Evolutionary conservation across 2,888 invertebrate species (phyloP).

Genomic region (Stenichneumon culpator): DNA sequence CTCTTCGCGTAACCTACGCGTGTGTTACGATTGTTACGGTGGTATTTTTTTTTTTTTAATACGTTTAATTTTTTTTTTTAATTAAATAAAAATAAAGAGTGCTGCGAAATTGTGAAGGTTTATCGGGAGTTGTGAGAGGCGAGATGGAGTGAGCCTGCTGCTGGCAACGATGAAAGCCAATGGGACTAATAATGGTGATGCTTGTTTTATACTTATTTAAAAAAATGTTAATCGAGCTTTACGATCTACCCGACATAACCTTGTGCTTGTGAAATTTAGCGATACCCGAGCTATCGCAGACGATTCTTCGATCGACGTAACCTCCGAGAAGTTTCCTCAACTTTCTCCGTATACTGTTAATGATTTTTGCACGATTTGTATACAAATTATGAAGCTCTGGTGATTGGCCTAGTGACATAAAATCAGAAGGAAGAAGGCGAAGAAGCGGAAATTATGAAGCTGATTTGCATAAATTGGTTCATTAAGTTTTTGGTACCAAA

Average conservation of each 20-base stretch:
- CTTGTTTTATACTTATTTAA: constrained; percentile 56
- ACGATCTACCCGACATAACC: background rate
- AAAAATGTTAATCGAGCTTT: background rate
- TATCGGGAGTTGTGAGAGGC: constrained; percentile 69
- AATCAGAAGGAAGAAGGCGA: too few relatives aligned
- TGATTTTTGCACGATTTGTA: background rate
- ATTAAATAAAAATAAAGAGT: constrained; percentile 24
- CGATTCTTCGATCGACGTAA: background rate
- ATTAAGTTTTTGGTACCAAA: background rate
- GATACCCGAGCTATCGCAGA: background rate
- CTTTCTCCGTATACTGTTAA: background rate
- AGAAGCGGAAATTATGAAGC: too few relatives aligned
- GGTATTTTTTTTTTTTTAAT: constrained; percentile 23
- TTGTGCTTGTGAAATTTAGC: background rate
- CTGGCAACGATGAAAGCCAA: constrained; percentile 84
- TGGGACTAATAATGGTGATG: constrained; percentile 85
- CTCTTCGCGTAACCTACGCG: background rate
- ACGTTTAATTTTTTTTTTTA: constrained; percentile 6
- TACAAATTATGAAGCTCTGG: background rate
- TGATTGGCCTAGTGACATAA: too few relatives aligned
- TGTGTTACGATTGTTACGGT: constrained; percentile 20
- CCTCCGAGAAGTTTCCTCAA: background rate
- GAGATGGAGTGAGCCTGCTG: constrained; percentile 81
- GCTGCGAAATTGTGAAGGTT: constrained; percentile 33
- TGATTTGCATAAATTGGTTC: background rate